Percentiles rank a stretch among this genome's conserved stretches.
phyloP scores from a whole-genome alignment of 1,140 invertebrate genomes.

The Camponotus pennsylvanicus region DNA sequence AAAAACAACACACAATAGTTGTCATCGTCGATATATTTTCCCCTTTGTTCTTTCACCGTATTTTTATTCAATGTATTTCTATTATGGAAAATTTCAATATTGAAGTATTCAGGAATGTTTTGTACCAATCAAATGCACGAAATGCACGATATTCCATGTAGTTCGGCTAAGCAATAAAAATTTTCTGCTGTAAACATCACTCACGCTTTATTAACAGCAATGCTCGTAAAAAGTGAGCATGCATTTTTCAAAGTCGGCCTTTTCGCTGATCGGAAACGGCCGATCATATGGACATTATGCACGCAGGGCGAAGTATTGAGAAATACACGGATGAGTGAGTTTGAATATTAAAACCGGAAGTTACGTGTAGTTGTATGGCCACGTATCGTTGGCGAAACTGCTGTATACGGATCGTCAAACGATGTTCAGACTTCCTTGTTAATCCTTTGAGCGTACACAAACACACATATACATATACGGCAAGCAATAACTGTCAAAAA shows the following conservation, averaged over 20 bases:
- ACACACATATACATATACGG: not conserved
- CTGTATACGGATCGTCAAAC: conserved; percentile 34
- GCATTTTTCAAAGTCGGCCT: conserved; percentile 50
- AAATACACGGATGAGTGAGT: not conserved
- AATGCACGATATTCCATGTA: conserved; percentile 25
- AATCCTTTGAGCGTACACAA: not conserved
- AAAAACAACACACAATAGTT: not conserved
- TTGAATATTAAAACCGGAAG: conserved; percentile 53
- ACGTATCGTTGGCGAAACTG: conserved; percentile 47
- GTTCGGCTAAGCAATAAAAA: conserved; percentile 36
- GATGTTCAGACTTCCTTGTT: conserved; percentile 22
- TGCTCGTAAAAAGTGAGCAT: conserved; percentile 38
- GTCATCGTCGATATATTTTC: not conserved
- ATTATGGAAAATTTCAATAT: conserved; percentile 47
- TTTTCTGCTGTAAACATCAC: conserved; percentile 44
- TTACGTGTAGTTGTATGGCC: not conserved
- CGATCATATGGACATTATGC: conserved; percentile 47
- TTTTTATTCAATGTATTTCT: not conserved
- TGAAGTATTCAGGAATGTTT: not conserved
- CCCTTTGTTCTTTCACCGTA: not conserved
- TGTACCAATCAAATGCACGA: conserved; percentile 27
- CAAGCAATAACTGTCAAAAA: conserved; percentile 1
- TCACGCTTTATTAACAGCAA: conserved; percentile 59
- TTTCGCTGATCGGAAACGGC: conserved; percentile 31
- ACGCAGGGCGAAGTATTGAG: conserved; percentile 1